Conservation (phyloP, 2,113 vertebrate species). For the Upupa epops region DNA sequence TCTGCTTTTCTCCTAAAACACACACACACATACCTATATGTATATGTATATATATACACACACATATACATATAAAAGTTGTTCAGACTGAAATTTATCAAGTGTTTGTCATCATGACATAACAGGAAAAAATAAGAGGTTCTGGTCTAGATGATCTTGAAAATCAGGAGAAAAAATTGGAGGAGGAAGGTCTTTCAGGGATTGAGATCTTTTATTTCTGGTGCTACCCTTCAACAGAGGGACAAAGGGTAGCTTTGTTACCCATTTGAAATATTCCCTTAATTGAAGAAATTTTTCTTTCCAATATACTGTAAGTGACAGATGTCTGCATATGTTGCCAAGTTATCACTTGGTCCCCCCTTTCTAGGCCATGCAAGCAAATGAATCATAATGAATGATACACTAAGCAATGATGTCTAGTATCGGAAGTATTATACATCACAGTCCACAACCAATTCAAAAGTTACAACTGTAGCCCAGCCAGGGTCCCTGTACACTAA, state of each 20-base stretch:
- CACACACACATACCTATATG: too few species aligned
- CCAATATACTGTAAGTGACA: not conserved
- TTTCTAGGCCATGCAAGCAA: not conserved
- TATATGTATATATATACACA: too few species aligned
- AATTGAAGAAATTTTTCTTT: not conserved
- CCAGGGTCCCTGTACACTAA: not conserved
- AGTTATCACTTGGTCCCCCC: not conserved
- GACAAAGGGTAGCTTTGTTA: not conserved
- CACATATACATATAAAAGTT: not conserved
- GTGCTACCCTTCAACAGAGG: not conserved
- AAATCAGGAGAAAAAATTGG: not conserved
- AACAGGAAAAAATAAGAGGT: not conserved
- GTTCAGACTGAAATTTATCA: not conserved
- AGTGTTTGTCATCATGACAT: not conserved
- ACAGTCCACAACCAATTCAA: not conserved
- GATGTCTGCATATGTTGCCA: not conserved
- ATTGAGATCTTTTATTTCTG: not conserved
- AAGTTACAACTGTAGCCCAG: not conserved
- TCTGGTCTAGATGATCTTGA: not conserved
- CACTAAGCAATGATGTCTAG: not conserved
- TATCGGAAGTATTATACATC: not conserved
- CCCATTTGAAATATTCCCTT: not conserved
- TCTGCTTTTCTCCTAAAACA: not conserved
- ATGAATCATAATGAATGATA: not conserved
- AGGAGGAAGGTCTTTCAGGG: not conserved